Percentiles rank a stretch among this genome's conserved stretches.
Conservation (phyloP, 2,888 invertebrate species). For the Lithophane socia region DNA sequence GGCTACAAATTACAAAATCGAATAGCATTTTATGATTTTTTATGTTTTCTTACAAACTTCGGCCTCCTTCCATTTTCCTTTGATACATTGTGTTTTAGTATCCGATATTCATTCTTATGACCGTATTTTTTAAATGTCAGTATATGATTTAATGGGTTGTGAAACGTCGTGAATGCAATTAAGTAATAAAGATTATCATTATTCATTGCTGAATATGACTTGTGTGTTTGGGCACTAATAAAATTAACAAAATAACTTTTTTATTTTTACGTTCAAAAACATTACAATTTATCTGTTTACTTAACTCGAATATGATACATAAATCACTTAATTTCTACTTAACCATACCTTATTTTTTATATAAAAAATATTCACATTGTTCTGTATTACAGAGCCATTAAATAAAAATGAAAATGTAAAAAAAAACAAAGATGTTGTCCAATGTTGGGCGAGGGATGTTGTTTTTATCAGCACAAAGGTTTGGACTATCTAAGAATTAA, state of each 20-base stretch:
- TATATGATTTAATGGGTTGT: neutral
- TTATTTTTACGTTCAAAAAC: neutral
- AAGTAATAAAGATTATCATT: too few species aligned
- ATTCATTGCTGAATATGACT: neutral
- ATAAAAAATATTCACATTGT: conserved; percentile 20
- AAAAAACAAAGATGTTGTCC: conserved; percentile 30
- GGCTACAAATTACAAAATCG: conserved; percentile 33
- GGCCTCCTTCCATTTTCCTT: neutral
- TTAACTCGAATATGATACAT: conserved; percentile 51
- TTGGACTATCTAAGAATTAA: neutral
- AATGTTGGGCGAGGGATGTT: conserved; percentile 17
- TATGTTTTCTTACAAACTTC: neutral
- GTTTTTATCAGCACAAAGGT: conserved; percentile 43
- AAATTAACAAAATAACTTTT: neutral
- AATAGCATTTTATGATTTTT: conserved; percentile 31
- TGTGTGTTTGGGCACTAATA: conserved; percentile 5
- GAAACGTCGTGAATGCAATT: neutral
- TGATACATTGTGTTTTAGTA: conserved; percentile 22
- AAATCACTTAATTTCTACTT: conserved; percentile 64
- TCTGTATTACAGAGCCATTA: conserved; percentile 14
- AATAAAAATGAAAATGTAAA: conserved; percentile 34
- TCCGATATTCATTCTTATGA: neutral
- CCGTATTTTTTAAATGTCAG: neutral
- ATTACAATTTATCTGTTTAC: conserved; percentile 42
- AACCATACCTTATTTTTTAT: conserved; percentile 36